phyloP scores from a whole-genome alignment of 2,113 vertebrate species.

The Vombatus ursinus region DNA sequence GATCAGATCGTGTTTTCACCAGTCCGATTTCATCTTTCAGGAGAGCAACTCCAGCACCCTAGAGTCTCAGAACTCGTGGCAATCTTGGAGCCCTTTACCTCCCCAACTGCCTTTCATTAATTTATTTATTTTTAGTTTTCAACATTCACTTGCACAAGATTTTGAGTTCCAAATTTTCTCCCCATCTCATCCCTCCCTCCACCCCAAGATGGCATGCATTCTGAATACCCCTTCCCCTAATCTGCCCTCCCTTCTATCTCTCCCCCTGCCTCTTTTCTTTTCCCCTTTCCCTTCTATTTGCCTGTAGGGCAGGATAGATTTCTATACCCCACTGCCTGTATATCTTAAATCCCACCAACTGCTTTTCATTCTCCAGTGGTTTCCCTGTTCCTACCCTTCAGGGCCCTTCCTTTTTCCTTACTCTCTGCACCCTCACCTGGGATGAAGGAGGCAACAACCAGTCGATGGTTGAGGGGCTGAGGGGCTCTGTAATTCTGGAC shows the following conservation, averaged over 20 bases:
- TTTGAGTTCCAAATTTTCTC: too few relatives aligned
- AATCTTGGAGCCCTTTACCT: not conserved
- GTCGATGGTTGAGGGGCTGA: slow-evolving; percentile 79
- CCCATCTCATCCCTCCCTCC: too few relatives aligned
- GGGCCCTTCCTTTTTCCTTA: not conserved
- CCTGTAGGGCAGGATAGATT: too few relatives aligned
- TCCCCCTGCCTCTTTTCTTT: too few relatives aligned
- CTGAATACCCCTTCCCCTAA: too few relatives aligned
- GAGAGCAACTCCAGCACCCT: not conserved
- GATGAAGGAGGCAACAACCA: slow-evolving; percentile 75
- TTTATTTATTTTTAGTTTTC: too few relatives aligned
- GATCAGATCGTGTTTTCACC: slow-evolving; percentile 27
- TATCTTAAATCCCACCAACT: too few relatives aligned
- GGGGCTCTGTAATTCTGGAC: slow-evolving; percentile 77
- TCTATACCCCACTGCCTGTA: too few relatives aligned
- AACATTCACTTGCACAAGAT: too few relatives aligned
- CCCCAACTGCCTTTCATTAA: not conserved
- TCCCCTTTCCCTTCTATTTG: too few relatives aligned
- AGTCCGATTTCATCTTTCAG: not conserved
- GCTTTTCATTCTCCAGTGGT: not conserved
- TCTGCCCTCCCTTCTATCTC: too few relatives aligned
- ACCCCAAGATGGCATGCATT: too few relatives aligned
- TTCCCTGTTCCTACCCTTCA: not conserved
- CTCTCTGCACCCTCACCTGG: slow-evolving; percentile 62
- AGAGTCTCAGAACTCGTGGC: not conserved